Evolutionary conservation across 2,113 vertebrate species (phyloP), one percentile per base, ranked within the genome.

Genomic region (Nansenia antarctica): DNA sequence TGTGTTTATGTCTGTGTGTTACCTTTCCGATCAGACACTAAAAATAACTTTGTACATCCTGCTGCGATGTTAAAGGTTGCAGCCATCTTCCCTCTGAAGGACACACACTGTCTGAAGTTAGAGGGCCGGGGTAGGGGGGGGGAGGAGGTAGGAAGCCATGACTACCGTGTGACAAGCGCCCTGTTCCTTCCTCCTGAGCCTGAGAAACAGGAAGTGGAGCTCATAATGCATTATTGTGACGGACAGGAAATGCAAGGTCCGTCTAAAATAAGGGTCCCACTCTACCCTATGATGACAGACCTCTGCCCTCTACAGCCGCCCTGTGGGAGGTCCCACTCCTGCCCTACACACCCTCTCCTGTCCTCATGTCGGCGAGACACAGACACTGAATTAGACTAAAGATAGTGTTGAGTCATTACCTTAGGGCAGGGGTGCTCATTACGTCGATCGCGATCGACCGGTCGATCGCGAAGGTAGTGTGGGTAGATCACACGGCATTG

Each of bases 181-280:
- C 79, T 80, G 86, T 90, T 92, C 89, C 90, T 91, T 92, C 89
- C 90, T 91, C 84, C 70, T 77, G 75, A 75, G 90, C 89, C 87
- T 92, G 90, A 89, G 90, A 92, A 92, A 92, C 90, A 90, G 90
- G 90, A 92, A 91, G 88, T 82, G 85, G 73, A 85, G 83, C 85
- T 88, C 82, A 87, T 85, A 85, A 89, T 87, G 88, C 87, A 88
- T 92, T 92, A 92, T 92, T 92, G 90, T 92, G 90, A 91, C 89
- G 85, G 87, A 87, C 82, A 88, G 90, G 90, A 92, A 92, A 92
- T 90, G 89, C 90, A 90, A 37, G 85, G 84, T 87, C 86, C 87
- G 86, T 89, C 87, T 90, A 89, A 90, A 90, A 85, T 87, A 87
- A 87, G 87, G 86, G 78, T 78, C 76, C 78, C 77, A 83, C 86